These are phyloP conservation scores for Lasioglossum baleicum DNA, from an alignment of 1,140 invertebrate species.

Conservation along the genomic window DNA sequence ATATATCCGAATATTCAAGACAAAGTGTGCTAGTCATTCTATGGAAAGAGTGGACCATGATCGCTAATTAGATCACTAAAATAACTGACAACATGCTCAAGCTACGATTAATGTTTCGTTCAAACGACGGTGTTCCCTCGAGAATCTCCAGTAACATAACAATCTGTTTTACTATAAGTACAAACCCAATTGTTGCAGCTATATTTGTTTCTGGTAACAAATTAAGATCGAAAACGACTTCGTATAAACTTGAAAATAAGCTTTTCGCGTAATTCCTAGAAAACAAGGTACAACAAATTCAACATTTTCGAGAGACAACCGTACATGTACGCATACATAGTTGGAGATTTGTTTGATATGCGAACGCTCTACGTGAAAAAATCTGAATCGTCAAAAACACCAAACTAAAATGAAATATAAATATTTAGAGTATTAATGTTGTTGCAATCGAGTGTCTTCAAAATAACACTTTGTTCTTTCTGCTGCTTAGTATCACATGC, in stretches of 20 bases:
- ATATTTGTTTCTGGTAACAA: too few relatives aligned
- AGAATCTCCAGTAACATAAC: background rate
- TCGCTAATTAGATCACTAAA: constrained; percentile 48
- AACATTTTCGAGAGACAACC: background rate
- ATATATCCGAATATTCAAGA: constrained; percentile 20
- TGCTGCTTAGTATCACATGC: too few relatives aligned
- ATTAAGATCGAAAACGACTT: background rate
- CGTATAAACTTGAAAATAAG: background rate
- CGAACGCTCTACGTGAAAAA: background rate
- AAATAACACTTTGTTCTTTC: constrained; percentile 4
- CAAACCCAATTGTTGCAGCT: too few relatives aligned
- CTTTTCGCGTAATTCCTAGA: background rate
- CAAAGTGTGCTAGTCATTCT: constrained; percentile 42
- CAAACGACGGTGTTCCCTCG: background rate
- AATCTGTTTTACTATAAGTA: background rate
- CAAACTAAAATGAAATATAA: background rate
- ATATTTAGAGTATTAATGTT: background rate
- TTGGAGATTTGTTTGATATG: background rate
- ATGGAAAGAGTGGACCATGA: constrained; percentile 51
- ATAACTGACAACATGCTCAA: constrained; percentile 52
- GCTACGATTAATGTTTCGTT: constrained; percentile 40
- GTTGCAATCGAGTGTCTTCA: background rate
- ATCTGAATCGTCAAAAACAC: background rate
- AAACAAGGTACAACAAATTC: background rate
- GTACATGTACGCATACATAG: background rate